These are phyloP conservation scores for Cephalophus harveyi DNA, from an alignment of 2,113 vertebrate genomes.

Conservation along the genomic window DNA sequence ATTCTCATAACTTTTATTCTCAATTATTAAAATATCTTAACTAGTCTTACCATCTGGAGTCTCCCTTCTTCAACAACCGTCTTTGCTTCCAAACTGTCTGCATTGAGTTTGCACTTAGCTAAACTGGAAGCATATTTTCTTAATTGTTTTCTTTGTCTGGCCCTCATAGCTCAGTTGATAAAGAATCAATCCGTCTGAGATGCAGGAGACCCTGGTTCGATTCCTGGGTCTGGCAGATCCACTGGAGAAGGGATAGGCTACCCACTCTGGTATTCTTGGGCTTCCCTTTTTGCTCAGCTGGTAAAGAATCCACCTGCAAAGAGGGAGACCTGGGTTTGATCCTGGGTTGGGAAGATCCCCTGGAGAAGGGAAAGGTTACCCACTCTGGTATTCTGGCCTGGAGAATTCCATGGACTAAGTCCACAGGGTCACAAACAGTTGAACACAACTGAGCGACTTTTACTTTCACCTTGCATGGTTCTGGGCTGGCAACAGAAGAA, in stretches of 20 bases:
- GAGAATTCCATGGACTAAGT: neutral
- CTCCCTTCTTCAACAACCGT: neutral
- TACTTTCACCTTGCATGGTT: neutral
- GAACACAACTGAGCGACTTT: neutral
- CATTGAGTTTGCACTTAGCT: neutral
- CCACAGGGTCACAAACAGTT: neutral
- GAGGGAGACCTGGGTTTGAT: neutral
- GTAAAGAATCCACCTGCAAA: neutral
- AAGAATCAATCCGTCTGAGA: neutral
- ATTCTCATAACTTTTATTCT: neutral
- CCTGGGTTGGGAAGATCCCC: neutral
- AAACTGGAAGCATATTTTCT: neutral
- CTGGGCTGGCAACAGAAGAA: neutral
- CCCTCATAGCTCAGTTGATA: neutral
- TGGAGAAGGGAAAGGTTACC: neutral
- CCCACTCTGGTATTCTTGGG: neutral
- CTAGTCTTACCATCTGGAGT: neutral
- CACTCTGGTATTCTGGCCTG: neutral
- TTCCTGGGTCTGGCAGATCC: neutral
- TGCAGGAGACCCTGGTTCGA: neutral
- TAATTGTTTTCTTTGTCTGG: neutral
- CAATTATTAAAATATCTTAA: neutral
- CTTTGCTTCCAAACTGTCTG: neutral
- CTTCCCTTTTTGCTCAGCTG: neutral
- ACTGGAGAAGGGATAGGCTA: neutral